Evolutionary conservation across 2,113 vertebrate genomes (phyloP).

Genomic region (Callospermophilus lateralis): DNA sequence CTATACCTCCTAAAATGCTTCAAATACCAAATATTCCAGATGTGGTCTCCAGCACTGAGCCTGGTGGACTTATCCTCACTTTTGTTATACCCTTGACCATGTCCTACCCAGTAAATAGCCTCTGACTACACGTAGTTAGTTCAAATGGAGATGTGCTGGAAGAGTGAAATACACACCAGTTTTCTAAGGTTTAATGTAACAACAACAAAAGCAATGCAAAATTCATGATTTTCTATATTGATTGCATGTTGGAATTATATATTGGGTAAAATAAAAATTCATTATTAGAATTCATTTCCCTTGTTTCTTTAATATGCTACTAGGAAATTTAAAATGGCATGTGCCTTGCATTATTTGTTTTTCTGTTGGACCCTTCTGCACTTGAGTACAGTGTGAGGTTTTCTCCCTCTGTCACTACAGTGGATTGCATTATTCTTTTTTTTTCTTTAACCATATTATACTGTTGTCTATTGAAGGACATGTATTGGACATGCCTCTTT

Average conservation of each 20-base stretch:
- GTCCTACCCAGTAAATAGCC: background rate
- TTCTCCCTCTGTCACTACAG: background rate
- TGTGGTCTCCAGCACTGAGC: background rate
- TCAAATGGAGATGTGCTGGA: background rate
- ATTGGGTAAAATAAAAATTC: background rate
- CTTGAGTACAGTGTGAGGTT: background rate
- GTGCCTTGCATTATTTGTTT: background rate
- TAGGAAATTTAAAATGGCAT: background rate
- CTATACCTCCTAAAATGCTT: background rate
- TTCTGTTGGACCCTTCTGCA: background rate
- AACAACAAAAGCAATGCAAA: background rate
- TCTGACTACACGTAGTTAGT: background rate
- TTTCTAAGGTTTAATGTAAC: background rate
- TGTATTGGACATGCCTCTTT: background rate
- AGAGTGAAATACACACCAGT: background rate
- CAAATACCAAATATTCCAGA: background rate
- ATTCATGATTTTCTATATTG: background rate
- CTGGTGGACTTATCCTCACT: background rate
- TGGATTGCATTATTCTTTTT: background rate
- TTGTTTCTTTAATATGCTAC: background rate
- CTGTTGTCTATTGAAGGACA: background rate
- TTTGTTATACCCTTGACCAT: background rate
- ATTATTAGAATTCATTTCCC: constrained; percentile 25
- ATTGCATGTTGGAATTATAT: background rate
- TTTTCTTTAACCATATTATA: background rate